Conservation (phyloP, 1,140 invertebrate species). For the Drosophila mojavensis region DNA sequence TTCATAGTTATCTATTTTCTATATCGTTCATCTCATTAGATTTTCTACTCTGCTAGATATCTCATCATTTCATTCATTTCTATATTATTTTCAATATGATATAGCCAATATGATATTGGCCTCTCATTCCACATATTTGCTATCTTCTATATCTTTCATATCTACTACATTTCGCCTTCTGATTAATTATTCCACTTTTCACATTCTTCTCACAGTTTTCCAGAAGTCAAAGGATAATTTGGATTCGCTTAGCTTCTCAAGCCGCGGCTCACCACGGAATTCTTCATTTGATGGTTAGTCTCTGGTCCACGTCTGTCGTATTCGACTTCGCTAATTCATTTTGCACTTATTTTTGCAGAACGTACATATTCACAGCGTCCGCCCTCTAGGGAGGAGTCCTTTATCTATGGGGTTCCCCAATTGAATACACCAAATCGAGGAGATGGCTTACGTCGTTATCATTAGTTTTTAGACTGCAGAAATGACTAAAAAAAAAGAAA, state of each 20-base stretch:
- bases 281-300: slow-evolving; percentile 2
- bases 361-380: neutral
- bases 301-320: no score
- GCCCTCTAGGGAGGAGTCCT: slow-evolving; percentile 21
- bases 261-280: neutral
- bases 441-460: slow-evolving; percentile 22
- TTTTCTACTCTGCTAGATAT: no score
- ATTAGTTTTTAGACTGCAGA: slow-evolving; percentile 16
- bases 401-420: slow-evolving; percentile 47
- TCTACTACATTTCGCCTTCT: neutral
- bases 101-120: no score
- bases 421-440: slow-evolving; percentile 31
- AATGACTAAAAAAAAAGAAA: neutral
- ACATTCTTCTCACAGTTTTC: neutral
- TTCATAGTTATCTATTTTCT: no score
- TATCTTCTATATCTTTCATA: neutral
- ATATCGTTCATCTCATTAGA: no score
- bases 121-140: neutral
- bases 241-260: neutral
- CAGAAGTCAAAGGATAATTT: neutral
- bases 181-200: neutral
- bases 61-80: no score
- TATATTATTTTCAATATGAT: no score
- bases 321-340: neutral
- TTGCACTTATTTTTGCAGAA: slow-evolving; percentile 2